phyloP scores from a whole-genome alignment of 2,113 vertebrate species.

The Elachura formosa region DNA sequence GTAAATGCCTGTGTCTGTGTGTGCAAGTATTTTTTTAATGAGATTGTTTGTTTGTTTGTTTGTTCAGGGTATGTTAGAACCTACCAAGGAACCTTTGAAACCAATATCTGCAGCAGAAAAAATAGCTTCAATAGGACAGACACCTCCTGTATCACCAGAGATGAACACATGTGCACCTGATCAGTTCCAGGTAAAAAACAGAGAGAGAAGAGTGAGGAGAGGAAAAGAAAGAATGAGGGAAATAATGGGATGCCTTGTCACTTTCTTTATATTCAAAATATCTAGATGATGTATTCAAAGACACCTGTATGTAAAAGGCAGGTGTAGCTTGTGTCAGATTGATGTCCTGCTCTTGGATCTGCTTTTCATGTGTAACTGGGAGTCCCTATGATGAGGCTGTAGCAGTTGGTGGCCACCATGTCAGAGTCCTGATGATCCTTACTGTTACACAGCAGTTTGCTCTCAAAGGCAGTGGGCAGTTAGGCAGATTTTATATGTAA shows the following conservation, averaged over 20 bases:
- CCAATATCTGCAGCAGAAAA: slow-evolving; percentile 82
- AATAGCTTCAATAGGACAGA: slow-evolving; percentile 88
- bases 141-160: slow-evolving; percentile 73
- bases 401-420: background rate
- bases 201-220: background rate
- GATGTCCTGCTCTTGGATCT: slow-evolving; percentile 17
- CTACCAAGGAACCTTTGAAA: slow-evolving; percentile 89
- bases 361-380: background rate
- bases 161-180: slow-evolving; percentile 78
- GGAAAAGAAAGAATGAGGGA: background rate
- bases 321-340: background rate
- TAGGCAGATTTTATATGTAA: background rate
- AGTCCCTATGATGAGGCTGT: background rate
- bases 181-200: slow-evolving; percentile 80
- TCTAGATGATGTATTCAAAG: background rate
- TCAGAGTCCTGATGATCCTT: background rate
- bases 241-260: background rate
- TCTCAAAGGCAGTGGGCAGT: background rate
- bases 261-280: background rate
- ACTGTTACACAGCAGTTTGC: background rate
- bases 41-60: background rate
- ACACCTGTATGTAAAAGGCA: background rate
- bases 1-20: background rate
- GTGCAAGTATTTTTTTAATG: background rate
- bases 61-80: slow-evolving; percentile 87